Conservation (phyloP, 2,113 vertebrate species). For the Ibidorhyncha struthersii region DNA sequence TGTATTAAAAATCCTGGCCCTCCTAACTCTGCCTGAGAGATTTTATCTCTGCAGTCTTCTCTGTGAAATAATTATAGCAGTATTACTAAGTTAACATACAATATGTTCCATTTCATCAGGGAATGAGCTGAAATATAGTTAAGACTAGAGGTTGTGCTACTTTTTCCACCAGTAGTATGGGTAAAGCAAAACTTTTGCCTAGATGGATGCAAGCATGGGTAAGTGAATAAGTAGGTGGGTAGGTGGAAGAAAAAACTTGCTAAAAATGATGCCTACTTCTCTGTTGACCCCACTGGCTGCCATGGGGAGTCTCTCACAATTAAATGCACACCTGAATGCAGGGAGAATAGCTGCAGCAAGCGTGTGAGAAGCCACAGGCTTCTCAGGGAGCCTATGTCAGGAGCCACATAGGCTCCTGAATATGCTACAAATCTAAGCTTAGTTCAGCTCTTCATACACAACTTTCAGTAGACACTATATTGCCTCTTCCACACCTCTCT, state of each 20-base stretch:
- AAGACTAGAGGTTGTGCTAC: not conserved
- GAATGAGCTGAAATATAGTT: not conserved
- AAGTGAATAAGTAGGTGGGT: not conserved
- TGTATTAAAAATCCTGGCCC: not conserved
- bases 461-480: not conserved
- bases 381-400: not conserved
- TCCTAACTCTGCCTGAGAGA: not conserved
- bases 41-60: not conserved
- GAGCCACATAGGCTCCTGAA: not conserved
- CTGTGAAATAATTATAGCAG: not conserved
- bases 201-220: not conserved
- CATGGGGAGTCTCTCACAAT: not conserved
- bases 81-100: not conserved
- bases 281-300: not conserved
- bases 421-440: not conserved
- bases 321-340: not conserved
- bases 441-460: not conserved
- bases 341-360: not conserved
- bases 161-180: not conserved
- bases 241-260: not conserved
- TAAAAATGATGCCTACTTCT: not conserved
- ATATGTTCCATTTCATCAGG: not conserved
- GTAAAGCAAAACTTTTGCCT: not conserved
- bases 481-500: not conserved
- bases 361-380: not conserved